Evolutionary conservation across 2,888 invertebrate genomes (phyloP), one percentile per base, ranked within the genome.

Genomic region (Mayetiola destructor): DNA sequence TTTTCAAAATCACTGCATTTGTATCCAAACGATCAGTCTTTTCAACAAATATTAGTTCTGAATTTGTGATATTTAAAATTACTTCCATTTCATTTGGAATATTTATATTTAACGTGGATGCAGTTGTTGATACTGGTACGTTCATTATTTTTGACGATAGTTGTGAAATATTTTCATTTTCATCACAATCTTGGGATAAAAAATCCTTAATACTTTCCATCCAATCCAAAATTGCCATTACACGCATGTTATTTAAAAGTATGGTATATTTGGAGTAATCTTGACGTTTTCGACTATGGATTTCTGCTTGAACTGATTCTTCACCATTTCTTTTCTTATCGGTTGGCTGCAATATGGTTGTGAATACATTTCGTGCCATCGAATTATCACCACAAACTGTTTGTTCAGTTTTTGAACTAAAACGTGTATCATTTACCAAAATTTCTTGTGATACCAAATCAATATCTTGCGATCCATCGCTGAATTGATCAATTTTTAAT

Each of bases 171-270:
- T 39, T 12, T 6, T 27, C 10, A 42, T 30, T 10, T 8, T 75
- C 72, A 67, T 76, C 64, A 8, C 67, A 67, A 35, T 68, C 66
- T 57, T 72, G 79, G 67, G 82, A 76, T 56, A 95, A 75, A 72
- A 91, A 95, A 66, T 88, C 84, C 63, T 81, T 76, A 1, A 89
- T 81, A 8, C 84, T 80, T 69, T 91, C 84, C 81, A 94, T 86
- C 90, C 94, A 96, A 73, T 94, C 93, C 64, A 94, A 77, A 61
- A 95, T 85, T 1, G 90, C 88, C 80, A 95, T 91, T 58, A 96
- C 74, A 37, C 94, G 78, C 92, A 95, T 94, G 69, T 92, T 92
- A 74, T 95, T 94, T 57, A 96, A 75, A 52, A 95, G 75, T 60
- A 95, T 82, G 2, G 92, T 93, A 65, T 91, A 90, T 62, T 88